Conservation (phyloP, 2,797 vertebrate genomes). For the Cyclopterus lumpus region DNA sequence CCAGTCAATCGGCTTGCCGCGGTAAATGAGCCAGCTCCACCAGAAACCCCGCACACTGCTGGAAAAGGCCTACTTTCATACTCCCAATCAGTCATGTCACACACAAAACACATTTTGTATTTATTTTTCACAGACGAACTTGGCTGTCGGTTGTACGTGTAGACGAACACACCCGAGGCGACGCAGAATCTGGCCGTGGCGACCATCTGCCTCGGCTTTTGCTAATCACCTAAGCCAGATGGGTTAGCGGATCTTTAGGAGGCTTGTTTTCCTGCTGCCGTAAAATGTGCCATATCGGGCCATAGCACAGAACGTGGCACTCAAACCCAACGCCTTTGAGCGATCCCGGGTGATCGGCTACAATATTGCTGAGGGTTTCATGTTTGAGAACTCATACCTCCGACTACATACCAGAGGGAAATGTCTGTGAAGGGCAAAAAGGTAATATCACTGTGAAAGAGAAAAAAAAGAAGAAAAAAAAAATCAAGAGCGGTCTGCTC, state of each 20-base stretch:
- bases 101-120: background rate
- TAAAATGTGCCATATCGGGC: conserved; percentile 39
- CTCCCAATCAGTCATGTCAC: conserved; percentile 27
- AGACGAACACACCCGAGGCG: conserved; percentile 73
- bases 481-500: conserved; percentile 14
- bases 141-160: conserved; percentile 52
- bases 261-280: conserved; percentile 61
- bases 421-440: conserved; percentile 42
- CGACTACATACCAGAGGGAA: conserved; percentile 32
- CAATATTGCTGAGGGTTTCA: conserved; percentile 38
- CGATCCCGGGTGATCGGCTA: conserved; percentile 8
- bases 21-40: conserved; percentile 50
- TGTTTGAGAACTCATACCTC: conserved; percentile 13
- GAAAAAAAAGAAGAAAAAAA: background rate
- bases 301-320: conserved; percentile 10
- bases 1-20: conserved; percentile 41
- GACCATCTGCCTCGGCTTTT: conserved; percentile 79
- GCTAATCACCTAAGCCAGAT: conserved; percentile 82
- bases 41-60: conserved; percentile 39
- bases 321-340: conserved; percentile 18
- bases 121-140: conserved; percentile 35
- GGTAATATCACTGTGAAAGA: conserved; percentile 20
- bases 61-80: conserved; percentile 49
- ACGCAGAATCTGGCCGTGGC: conserved; percentile 57
- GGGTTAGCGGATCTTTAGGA: conserved; percentile 68